Evolutionary conservation across 2,888 invertebrate genomes (phyloP).

Genomic region (Aphrophora alni): DNA sequence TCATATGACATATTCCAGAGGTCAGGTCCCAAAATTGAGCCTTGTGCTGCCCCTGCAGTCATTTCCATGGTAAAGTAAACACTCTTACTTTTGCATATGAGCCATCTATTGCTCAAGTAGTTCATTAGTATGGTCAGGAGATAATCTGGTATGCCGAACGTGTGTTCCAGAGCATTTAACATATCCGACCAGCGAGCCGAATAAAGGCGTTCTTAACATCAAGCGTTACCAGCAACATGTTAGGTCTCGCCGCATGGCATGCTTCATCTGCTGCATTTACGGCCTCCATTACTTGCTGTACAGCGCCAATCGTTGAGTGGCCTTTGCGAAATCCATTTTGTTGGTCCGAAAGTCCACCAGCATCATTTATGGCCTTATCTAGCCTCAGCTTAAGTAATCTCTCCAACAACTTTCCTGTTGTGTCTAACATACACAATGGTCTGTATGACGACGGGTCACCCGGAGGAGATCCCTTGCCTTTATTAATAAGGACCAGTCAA

Average conservation of each 20-base stretch:
- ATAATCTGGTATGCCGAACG: constrained; percentile 40
- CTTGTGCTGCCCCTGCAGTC: no score
- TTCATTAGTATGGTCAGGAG: constrained; percentile 41
- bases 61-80: neutral
- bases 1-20: constrained; percentile 45
- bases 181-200: constrained; percentile 44
- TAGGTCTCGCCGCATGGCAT: constrained; percentile 24
- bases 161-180: constrained; percentile 38
- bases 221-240: constrained; percentile 42
- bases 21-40: constrained; percentile 39
- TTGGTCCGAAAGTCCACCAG: constrained; percentile 42
- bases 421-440: constrained; percentile 36
- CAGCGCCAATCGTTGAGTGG: constrained; percentile 43
- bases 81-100: constrained; percentile 32
- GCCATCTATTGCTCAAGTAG: constrained; percentile 43
- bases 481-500: neutral
- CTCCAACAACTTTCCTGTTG: constrained; percentile 17
- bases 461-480: constrained; percentile 3
- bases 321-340: constrained; percentile 45
- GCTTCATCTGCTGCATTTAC: constrained; percentile 7
- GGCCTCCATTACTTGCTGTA: constrained; percentile 36
- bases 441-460: neutral
- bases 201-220: constrained; percentile 46
- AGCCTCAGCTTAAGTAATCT: no score
- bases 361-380: constrained; percentile 35